Percentiles rank a stretch among this genome's conserved stretches.
phyloP scores from a whole-genome alignment of 2,797 vertebrate species.

The Acanthis flammea region DNA sequence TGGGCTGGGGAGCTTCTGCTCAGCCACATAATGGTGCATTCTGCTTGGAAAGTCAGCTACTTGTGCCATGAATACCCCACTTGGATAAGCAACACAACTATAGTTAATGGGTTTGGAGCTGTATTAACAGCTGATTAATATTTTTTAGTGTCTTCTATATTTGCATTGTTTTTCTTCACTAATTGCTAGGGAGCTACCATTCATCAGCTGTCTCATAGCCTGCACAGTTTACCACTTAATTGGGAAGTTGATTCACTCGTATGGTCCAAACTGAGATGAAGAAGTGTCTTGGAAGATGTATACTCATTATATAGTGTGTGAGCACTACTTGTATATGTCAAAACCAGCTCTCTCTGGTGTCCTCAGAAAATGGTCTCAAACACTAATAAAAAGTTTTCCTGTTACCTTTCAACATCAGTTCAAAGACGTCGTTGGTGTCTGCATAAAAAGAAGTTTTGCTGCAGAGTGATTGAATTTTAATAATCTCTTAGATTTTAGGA shows the following conservation, averaged over 20 bases:
- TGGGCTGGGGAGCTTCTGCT: not conserved
- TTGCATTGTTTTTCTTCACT: not conserved
- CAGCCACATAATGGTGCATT: rapidly evolving
- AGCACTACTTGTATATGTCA: constrained; percentile 16
- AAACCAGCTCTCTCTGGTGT: constrained; percentile 50
- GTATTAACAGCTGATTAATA: constrained; percentile 23
- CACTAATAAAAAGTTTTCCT: constrained; percentile 50
- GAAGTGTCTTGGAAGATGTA: not conserved
- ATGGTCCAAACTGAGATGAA: constrained; percentile 11
- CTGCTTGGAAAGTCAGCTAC: not conserved
- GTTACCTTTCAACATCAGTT: constrained; percentile 59
- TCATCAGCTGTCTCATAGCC: constrained; percentile 13
- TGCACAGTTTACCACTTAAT: constrained; percentile 36
- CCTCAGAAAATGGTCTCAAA: constrained; percentile 58
- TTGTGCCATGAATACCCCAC: not conserved
- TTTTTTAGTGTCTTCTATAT: not conserved
- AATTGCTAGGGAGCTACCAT: constrained; percentile 20
- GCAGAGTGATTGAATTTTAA: constrained; percentile 68
- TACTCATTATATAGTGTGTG: constrained; percentile 37
- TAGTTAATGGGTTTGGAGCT: not conserved
- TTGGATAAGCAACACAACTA: not conserved
- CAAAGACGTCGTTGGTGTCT: constrained; percentile 62
- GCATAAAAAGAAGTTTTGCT: constrained; percentile 56
- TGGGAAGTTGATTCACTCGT: not conserved
- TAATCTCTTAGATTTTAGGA: constrained; percentile 62